Percentiles rank a stretch among this genome's conserved stretches.
Evolutionary conservation across 2,797 vertebrate species (phyloP).

Genomic region (Vultur gryphus): DNA sequence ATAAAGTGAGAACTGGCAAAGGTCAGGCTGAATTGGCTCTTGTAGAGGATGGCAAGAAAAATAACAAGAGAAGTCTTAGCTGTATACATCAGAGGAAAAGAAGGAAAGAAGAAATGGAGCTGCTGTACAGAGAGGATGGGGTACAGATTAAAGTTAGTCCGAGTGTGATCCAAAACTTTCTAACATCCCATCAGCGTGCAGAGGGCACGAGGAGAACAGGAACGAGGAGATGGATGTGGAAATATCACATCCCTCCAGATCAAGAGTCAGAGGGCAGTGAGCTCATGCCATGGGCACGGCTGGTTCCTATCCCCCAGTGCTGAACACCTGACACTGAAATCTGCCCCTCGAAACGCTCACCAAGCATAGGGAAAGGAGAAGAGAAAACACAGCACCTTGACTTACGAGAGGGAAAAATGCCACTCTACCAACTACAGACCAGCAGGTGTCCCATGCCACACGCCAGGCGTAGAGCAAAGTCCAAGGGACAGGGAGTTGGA

Average conservation of each 20-base stretch:
- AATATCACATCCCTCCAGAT: neutral
- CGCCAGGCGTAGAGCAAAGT: neutral
- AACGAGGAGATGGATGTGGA: neutral
- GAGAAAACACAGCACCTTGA: neutral
- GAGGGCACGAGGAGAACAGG: neutral
- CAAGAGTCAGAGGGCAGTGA: neutral
- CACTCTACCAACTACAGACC: neutral
- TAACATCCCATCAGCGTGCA: neutral
- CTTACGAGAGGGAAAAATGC: neutral
- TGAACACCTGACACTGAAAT: neutral
- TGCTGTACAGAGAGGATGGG: neutral
- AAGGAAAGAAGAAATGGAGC: neutral
- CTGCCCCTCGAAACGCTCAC: neutral
- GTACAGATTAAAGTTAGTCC: neutral
- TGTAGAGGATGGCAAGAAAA: neutral
- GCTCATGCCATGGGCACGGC: neutral
- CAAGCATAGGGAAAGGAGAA: neutral
- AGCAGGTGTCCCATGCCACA: neutral
- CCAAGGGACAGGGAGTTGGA: neutral
- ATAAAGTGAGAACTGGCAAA: slow-evolving; percentile 8
- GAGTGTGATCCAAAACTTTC: neutral
- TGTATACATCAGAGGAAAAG: neutral
- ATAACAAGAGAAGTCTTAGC: neutral
- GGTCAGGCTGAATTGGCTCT: slow-evolving; percentile 12
- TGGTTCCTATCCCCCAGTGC: neutral